Evolutionary conservation across 2,797 vertebrate genomes (phyloP), one percentile per base, ranked within the genome.

Genomic region (Oceanodroma leucorhoa): DNA sequence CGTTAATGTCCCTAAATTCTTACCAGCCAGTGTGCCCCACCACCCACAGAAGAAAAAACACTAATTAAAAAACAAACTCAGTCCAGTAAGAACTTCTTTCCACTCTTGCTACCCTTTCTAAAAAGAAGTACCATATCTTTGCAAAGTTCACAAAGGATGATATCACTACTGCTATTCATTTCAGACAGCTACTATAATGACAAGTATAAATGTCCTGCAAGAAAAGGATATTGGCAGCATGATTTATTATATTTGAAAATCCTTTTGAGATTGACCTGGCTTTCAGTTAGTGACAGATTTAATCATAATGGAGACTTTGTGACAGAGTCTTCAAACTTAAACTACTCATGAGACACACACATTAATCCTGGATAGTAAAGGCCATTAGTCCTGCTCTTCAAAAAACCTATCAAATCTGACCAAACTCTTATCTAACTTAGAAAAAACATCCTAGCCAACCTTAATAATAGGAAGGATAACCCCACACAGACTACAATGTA

Each of bases 271-370:
- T 57, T 67, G 82, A 91, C 55, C 50, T 83, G 79, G 71, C 60
- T 94, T 94, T 91, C 53, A 83, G 21, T 55, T 89, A 77, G 60
- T 67, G 87, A 75, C 71, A 93, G 45, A 26, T 94, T 93, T 87
- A 91, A 81, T 81, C 53, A 41, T 83, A 89, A 80, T n/a, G 43
- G 54, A 71, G 11, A 40, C 57, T 73, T 82, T 73, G 71, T 95
- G 87, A 91, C 76, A 83, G 16, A 22, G 60, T 70, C 75, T 92
- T 93, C 91, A 87, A 66, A 92, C 22, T 87, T 83, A 53, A 94
- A 67, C 69, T 85, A 15, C 76, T 67, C 48, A 70, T 69, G n/a
- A 84, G 73, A 89, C 54, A 93, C 14, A 19, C 4, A 50, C 21
- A 83, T 83, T 92, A 94, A 93, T 93, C 48, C 71, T 77, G 60